phyloP scores from a whole-genome alignment of 2,888 invertebrate species.

The Acanthosepion lycidas region DNA sequence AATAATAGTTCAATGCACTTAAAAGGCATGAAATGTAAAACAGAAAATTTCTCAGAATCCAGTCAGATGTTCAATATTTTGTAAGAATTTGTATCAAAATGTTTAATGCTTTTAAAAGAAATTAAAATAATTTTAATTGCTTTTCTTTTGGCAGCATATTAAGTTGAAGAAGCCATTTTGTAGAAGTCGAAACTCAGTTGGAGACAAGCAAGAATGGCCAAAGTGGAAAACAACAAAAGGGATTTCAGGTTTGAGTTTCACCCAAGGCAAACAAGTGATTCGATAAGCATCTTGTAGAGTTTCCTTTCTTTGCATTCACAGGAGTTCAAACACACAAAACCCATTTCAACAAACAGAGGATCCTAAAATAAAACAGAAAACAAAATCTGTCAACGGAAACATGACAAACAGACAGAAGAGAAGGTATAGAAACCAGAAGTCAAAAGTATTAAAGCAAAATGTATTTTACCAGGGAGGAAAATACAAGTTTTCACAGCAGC shows the following conservation, averaged over 20 bases:
- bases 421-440: background rate
- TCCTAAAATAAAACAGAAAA: slow-evolving; percentile 22
- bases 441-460: background rate
- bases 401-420: background rate
- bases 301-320: background rate
- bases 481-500: background rate
- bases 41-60: too few species aligned
- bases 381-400: background rate
- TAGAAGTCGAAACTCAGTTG: background rate
- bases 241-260: background rate
- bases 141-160: background rate
- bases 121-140: too few species aligned
- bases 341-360: slow-evolving; percentile 2
- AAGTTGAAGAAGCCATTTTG: background rate
- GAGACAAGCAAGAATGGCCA: background rate
- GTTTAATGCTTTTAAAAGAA: background rate
- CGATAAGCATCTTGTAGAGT: slow-evolving; percentile 5
- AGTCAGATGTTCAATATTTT: background rate
- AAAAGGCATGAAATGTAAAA: background rate
- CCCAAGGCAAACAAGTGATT: background rate
- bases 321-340: slow-evolving; percentile 11
- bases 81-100: background rate
- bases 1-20: background rate
- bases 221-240: background rate
- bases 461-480: background rate